Percentiles rank a stretch among this genome's conserved stretches.
Conservation (phyloP, 2,113 vertebrate genomes). For the Ranitomeya variabilis region DNA sequence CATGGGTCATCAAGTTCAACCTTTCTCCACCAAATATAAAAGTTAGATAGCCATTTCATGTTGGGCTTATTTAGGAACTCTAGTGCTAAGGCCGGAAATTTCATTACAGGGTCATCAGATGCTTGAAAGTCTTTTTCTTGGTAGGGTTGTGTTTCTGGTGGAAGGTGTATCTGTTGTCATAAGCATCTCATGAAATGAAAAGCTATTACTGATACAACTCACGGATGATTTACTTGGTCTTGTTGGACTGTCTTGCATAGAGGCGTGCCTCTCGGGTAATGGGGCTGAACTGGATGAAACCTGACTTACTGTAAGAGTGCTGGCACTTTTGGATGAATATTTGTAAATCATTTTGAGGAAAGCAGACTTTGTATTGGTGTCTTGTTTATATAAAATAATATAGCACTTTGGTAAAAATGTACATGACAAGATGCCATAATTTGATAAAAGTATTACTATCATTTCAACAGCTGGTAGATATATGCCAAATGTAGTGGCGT, state of each 20-base stretch:
- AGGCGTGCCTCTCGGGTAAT: conserved; percentile 5
- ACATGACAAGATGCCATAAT: conserved; percentile 84
- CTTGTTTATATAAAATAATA: conserved; percentile 82
- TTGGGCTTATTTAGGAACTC: not conserved
- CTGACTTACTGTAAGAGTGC: conserved; percentile 67
- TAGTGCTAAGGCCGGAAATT: not conserved
- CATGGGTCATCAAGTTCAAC: no score
- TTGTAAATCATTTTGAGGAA: conserved; percentile 82
- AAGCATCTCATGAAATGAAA: conserved; percentile 55
- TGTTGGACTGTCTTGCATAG: not conserved
- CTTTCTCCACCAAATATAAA: no score
- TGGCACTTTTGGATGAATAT: conserved; percentile 74
- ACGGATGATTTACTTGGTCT: conserved; percentile 6
- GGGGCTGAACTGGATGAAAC: conserved; percentile 64
- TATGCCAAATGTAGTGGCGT: conserved; percentile 80
- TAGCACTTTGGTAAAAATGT: conserved; percentile 89
- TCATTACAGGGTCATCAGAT: conserved; percentile 65
- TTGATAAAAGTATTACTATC: conserved; percentile 87
- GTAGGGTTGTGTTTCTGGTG: conserved; percentile 12
- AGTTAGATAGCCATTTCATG: not conserved
- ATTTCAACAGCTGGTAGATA: conserved; percentile 87
- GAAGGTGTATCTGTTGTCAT: conserved; percentile 53
- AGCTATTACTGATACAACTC: conserved; percentile 60
- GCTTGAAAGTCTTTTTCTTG: conserved; percentile 72
- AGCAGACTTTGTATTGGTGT: conserved; percentile 82